A percentile compares a stretch with the other conserved stretches of the same genome.
These are phyloP conservation scores for Puma concolor DNA, from an alignment of 2,113 vertebrate species.

Conservation along the genomic window DNA sequence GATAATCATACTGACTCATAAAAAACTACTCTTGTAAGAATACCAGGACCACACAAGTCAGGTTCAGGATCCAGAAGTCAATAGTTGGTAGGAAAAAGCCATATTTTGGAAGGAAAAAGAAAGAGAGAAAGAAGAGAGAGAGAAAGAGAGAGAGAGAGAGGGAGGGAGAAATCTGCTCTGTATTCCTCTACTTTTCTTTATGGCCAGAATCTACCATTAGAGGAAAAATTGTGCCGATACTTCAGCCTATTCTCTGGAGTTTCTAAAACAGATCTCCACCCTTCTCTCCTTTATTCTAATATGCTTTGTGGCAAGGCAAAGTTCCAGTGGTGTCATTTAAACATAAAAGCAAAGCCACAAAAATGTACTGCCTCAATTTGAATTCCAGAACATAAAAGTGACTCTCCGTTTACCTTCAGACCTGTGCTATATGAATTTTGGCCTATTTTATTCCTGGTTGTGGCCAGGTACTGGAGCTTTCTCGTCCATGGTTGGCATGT, in stretches of 20 bases:
- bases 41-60: constrained; percentile 59
- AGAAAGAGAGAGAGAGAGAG: not conserved
- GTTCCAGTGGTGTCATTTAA: constrained; percentile 74
- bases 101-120: not conserved
- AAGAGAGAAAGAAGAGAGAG: not conserved
- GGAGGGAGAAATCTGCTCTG: constrained; percentile 60
- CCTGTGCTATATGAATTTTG: not conserved
- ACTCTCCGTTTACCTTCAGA: constrained; percentile 61
- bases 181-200: constrained; percentile 47
- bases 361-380: constrained; percentile 58
- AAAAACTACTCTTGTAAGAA: constrained; percentile 34
- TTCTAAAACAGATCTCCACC: constrained; percentile 66
- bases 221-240: not conserved
- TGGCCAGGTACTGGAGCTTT: not conserved
- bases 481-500: not conserved
- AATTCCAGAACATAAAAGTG: constrained; percentile 65
- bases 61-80: constrained; percentile 20
- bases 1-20: constrained; percentile 2
- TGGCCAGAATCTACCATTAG: constrained; percentile 38
- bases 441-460: not conserved
- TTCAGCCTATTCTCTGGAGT: constrained; percentile 39
- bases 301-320: constrained; percentile 62
- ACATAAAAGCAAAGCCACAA: constrained; percentile 81
- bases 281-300: constrained; percentile 71
- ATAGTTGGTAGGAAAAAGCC: not conserved